phyloP scores from a whole-genome alignment of 1,140 invertebrate species.

The Fopius arisanus region DNA sequence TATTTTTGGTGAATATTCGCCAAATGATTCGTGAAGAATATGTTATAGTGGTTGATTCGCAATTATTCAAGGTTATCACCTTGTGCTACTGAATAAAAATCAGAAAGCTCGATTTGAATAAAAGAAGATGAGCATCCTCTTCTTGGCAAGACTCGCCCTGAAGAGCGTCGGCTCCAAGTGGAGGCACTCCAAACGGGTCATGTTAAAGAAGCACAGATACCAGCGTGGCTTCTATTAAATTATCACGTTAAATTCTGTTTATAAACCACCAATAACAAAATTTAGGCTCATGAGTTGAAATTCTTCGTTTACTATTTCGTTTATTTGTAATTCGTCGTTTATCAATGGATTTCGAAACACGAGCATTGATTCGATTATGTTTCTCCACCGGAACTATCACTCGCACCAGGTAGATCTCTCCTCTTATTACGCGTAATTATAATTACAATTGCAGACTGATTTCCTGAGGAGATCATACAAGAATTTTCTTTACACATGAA shows the following conservation, averaged over 20 bases:
- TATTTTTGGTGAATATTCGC: not conserved
- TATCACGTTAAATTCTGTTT: too few species aligned
- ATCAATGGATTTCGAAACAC: constrained; percentile 54
- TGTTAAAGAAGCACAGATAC: constrained; percentile 49
- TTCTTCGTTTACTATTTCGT: too few species aligned
- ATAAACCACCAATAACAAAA: too few species aligned
- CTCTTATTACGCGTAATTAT: not conserved
- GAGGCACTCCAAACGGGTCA: constrained; percentile 39
- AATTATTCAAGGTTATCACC: not conserved
- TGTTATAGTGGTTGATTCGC: too few species aligned
- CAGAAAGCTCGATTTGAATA: not conserved
- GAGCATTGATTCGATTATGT: constrained; percentile 52
- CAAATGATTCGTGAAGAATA: not conserved
- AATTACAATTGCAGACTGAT: too few species aligned
- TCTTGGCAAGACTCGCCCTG: constrained; percentile 46
- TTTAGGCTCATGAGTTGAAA: too few species aligned
- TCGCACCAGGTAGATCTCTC: constrained; percentile 49
- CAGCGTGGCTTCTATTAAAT: constrained; percentile 49
- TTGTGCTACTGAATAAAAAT: not conserved
- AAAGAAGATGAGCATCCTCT: constrained; percentile 47
- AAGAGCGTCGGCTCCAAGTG: constrained; percentile 43
- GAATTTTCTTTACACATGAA: too few species aligned
- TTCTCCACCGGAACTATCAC: constrained; percentile 43
- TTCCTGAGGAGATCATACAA: too few species aligned
- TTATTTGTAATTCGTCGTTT: not conserved